Evolutionary conservation across 1,140 invertebrate genomes (phyloP), one percentile per base, ranked within the genome.

Genomic region (Euwallacea fornicatus): DNA sequence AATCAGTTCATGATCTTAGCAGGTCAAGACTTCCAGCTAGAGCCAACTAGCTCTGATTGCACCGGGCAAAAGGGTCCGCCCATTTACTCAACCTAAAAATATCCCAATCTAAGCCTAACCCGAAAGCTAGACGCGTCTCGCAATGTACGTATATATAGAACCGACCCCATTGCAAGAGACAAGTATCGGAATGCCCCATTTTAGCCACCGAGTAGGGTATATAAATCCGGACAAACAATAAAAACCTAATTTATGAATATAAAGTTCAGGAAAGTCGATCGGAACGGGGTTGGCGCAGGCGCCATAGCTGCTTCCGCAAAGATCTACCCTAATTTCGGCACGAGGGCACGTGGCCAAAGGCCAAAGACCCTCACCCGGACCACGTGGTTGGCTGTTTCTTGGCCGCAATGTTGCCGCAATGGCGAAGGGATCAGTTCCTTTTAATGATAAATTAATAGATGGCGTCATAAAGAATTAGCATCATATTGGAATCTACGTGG

Each of bases 191-290:
- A 61, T 69, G 67, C 59, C 68, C 60, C 56, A 70, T 70, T 70
- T 62, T 64, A 56, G 42, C 43, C 44, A 61, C 41, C 15, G 55
- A 42, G n/a, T 33, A 21, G 56, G 56, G 42, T 69, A 69, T 58
- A 60, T 69, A 69, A 63, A 71, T 64, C 69, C 62, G 53, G 46
- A 71, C 69, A 65, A 63, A 70, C 60, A 70, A 70, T 70, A 70
- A 70, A 70, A 70, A 65, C 60, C 53, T 71, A 64, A 71, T 71
- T 71, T 71, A 59, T 71, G 67, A 55, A 69, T 69, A 63, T 63
- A 69, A 69, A 69, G 50, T 70, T 64, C n/a, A 33, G 54, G 50
- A 42, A 64, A 70, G 61, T 63, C 61, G 60, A 64, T 65, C 42
- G 59, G 41, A 9, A 46, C 16, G 54, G 53, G 61, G 67, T 44